Percentiles rank a stretch among this genome's conserved stretches.
These are phyloP conservation scores for Busseola fusca DNA, from an alignment of 2,888 invertebrate genomes.

Conservation along the genomic window DNA sequence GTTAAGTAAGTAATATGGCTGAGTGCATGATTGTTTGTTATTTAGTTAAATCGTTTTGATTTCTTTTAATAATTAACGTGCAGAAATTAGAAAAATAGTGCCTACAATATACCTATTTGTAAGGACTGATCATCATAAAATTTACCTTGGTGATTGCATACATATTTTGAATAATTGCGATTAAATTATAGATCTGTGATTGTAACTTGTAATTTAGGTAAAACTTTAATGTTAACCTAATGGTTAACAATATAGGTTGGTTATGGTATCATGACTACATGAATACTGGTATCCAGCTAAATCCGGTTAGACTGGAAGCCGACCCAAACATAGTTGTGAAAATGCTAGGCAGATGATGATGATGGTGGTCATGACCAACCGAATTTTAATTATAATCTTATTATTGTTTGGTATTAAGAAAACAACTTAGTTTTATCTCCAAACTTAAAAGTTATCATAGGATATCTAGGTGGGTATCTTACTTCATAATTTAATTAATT, in stretches of 20 bases:
- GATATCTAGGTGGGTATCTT: not conserved
- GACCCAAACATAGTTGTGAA: too few relatives aligned
- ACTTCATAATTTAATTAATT: not conserved
- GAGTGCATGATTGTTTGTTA: constrained; percentile 8
- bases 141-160: not conserved
- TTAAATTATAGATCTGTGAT: not conserved
- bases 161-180: not conserved
- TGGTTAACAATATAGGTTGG: too few relatives aligned
- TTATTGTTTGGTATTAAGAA: not conserved
- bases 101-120: not conserved
- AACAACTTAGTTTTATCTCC: not conserved
- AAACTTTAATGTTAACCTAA: too few relatives aligned
- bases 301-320: too few relatives aligned
- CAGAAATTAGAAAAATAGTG: not conserved
- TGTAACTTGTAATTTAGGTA: not conserved
- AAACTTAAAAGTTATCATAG: not conserved
- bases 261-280: too few relatives aligned
- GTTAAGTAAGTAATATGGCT: not conserved
- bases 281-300: too few relatives aligned
- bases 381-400: not conserved
- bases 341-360: too few relatives aligned
- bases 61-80: not conserved
- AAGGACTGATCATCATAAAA: not conserved
- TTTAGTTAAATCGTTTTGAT: not conserved
- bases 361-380: too few relatives aligned